phyloP scores from a whole-genome alignment of 2,888 invertebrate species.

The Tetragonula carbonaria region DNA sequence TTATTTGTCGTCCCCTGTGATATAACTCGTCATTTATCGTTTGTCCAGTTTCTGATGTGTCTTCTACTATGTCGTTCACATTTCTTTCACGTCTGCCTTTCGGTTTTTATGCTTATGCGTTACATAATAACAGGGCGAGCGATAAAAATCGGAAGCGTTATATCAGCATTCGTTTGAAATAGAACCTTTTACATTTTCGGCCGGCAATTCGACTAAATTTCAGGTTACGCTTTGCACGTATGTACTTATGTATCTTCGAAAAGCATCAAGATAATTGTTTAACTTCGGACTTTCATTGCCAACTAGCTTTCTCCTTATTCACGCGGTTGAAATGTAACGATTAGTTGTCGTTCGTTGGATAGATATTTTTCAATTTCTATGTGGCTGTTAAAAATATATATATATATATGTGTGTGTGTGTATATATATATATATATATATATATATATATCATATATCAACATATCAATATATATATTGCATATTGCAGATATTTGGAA shows the following conservation, averaged over 20 bases:
- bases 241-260: neutral
- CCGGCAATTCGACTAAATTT: neutral
- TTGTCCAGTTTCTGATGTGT: neutral
- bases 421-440: too few species aligned
- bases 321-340: slow-evolving; percentile 42
- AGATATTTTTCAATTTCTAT: neutral
- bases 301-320: slow-evolving; percentile 59
- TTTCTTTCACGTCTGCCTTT: slow-evolving; percentile 20
- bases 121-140: slow-evolving; percentile 23
- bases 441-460: too few species aligned
- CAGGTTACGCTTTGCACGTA: neutral
- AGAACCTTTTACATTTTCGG: neutral
- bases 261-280: slow-evolving; percentile 40
- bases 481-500: too few species aligned
- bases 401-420: too few species aligned
- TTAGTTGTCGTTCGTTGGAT: slow-evolving; percentile 27
- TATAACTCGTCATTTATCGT: neutral
- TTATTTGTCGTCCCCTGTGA: neutral
- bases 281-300: slow-evolving; percentile 52
- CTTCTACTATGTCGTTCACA: neutral
- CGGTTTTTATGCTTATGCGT: slow-evolving; percentile 36
- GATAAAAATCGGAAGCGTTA: slow-evolving; percentile 49
- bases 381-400: neutral
- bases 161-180: slow-evolving; percentile 31
- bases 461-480: too few species aligned